These are phyloP conservation scores for Sminthurinus aureus DNA, from an alignment of 2,888 invertebrate species.

Conservation along the genomic window DNA sequence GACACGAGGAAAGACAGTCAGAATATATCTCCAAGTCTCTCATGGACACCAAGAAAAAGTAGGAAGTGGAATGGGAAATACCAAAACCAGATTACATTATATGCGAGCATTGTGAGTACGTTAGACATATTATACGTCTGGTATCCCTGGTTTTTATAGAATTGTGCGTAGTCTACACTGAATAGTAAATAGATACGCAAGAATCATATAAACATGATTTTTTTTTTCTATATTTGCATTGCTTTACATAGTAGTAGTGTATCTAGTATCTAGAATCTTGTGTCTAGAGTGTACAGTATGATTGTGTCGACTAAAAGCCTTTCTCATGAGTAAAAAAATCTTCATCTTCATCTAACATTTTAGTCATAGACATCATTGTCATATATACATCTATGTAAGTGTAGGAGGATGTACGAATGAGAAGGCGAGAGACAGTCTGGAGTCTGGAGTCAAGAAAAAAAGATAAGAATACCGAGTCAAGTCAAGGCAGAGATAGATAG, in stretches of 20 bases:
- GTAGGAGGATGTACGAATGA: neutral
- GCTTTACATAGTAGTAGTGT: too few species aligned
- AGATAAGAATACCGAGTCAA: conserved; percentile 9
- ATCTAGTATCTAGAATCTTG: too few species aligned
- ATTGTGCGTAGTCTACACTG: neutral
- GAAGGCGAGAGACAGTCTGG: neutral
- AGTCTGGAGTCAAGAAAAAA: conserved; percentile 11
- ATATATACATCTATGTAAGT: neutral
- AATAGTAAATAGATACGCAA: neutral
- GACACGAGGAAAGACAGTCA: neutral
- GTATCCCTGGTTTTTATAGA: neutral
- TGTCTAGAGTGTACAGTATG: too few species aligned
- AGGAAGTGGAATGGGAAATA: neutral
- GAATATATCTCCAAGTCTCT: neutral
- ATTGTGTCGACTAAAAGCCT: too few species aligned
- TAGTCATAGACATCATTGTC: too few species aligned
- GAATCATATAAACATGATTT: neutral
- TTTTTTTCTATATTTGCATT: too few species aligned
- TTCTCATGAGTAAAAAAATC: too few species aligned
- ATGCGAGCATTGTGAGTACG: neutral
- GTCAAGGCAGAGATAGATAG: conserved; percentile 26
- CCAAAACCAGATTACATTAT: neutral
- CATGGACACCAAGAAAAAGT: neutral
- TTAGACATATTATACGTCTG: too few species aligned
- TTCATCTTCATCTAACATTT: too few species aligned